These are phyloP conservation scores for Ostrea edulis DNA, from an alignment of 1,140 invertebrate genomes.

Conservation along the genomic window DNA sequence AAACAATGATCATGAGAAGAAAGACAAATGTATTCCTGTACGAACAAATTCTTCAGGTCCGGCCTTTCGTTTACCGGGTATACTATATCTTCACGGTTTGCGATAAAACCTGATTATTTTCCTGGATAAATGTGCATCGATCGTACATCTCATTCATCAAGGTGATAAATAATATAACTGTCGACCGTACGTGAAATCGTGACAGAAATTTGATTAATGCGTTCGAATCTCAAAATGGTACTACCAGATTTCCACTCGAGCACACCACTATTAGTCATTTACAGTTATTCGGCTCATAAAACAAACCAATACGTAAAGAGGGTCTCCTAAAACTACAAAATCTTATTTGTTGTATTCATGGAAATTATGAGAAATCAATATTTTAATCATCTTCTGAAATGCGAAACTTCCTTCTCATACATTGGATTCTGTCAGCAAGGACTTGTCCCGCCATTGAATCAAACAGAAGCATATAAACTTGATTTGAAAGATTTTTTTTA, in stretches of 20 bases:
- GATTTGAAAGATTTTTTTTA: neutral
- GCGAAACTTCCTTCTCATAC: neutral
- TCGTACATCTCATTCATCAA: neutral
- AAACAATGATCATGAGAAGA: neutral
- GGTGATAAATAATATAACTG: constrained; percentile 13
- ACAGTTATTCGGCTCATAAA: constrained; percentile 24
- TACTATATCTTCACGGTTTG: neutral
- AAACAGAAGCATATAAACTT: neutral
- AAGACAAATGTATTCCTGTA: neutral
- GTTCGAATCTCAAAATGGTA: neutral
- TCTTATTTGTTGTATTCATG: neutral
- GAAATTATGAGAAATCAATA: neutral
- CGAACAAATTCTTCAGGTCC: neutral
- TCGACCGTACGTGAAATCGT: constrained; percentile 6
- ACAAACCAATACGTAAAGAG: neutral
- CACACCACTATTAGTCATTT: neutral
- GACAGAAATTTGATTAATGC: constrained; percentile 14
- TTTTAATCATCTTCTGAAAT: neutral
- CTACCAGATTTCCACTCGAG: constrained; percentile 25
- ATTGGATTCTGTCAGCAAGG: neutral
- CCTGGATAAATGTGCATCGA: neutral
- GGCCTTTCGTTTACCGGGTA: neutral
- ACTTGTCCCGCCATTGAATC: neutral
- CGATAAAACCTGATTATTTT: constrained; percentile 1
- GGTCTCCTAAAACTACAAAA: neutral